Conservation (phyloP, 2,113 vertebrate species). For the Etia nguti region DNA sequence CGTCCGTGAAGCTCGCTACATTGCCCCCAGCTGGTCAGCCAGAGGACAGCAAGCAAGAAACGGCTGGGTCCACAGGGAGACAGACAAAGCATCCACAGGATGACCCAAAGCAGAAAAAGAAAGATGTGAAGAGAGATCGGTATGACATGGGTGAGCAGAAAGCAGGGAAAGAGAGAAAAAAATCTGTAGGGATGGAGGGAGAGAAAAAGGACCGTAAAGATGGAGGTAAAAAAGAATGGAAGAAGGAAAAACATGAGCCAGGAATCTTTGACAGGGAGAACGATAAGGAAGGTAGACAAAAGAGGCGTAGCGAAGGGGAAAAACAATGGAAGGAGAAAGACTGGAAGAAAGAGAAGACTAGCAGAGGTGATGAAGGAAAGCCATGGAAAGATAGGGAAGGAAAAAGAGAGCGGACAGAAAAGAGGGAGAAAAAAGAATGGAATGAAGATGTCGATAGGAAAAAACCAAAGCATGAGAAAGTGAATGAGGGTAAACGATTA, state of each 20-base stretch:
- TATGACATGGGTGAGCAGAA: background rate
- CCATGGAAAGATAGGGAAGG: conserved; percentile 33
- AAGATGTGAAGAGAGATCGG: conserved; percentile 12
- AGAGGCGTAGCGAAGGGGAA: background rate
- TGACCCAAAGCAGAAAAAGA: conserved; percentile 16
- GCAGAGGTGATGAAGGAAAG: conserved; percentile 47
- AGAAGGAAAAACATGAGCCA: conserved; percentile 17
- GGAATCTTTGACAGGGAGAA: conserved; percentile 6
- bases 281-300: conserved; percentile 11
- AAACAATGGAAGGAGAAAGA: conserved; percentile 25
- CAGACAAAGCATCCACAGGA: background rate
- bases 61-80: background rate
- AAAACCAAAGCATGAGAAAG: conserved; percentile 34
- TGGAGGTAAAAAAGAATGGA: conserved; percentile 20
- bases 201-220: conserved; percentile 22
- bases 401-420: conserved; percentile 33
- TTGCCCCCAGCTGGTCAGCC: conserved; percentile 42
- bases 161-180: conserved; percentile 10
- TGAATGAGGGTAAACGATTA: conserved; percentile 18
- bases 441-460: conserved; percentile 49
- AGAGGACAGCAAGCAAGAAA: background rate
- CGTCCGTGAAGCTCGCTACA: background rate
- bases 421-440: conserved; percentile 33
- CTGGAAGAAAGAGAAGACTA: conserved; percentile 33
- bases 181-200: conserved; percentile 4